Percentiles rank a stretch among this genome's conserved stretches.
These are phyloP conservation scores for Chaetogeoica ovagalla DNA, from an alignment of 2,888 invertebrate genomes.

Conservation along the genomic window DNA sequence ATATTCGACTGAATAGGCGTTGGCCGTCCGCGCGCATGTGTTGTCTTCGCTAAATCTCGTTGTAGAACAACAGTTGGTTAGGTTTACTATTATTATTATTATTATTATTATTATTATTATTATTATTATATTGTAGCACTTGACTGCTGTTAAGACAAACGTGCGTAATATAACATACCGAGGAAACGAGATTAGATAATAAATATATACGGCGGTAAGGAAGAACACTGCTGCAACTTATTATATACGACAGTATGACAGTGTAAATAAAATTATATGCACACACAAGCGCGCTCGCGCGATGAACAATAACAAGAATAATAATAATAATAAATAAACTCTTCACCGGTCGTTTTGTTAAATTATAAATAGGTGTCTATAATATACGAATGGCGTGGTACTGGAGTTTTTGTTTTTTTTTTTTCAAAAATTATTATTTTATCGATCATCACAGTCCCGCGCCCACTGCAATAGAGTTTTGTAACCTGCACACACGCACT, in stretches of 20 bases:
- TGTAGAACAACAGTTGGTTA: neutral
- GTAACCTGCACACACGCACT: constrained; percentile 13
- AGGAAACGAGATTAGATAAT: constrained; percentile 20
- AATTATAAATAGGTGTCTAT: too few species aligned
- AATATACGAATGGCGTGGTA: neutral
- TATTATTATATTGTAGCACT: neutral
- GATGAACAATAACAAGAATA: neutral
- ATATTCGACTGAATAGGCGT: neutral
- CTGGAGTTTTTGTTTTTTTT: neutral
- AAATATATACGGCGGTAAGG: too few species aligned
- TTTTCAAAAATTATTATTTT: neutral
- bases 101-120: too few species aligned
- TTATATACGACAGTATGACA: too few species aligned
- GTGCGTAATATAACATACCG: neutral
- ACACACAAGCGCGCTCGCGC: neutral
- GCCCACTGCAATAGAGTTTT: neutral
- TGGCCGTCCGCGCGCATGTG: neutral
- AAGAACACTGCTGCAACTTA: too few species aligned
- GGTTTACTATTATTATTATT: too few species aligned
- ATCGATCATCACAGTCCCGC: neutral
- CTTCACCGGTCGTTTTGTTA: neutral
- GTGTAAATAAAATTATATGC: neutral
- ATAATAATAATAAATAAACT: neutral
- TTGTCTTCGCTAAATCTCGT: neutral
- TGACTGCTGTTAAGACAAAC: neutral